Evolutionary conservation across 2,113 vertebrate species (phyloP).

Genomic region (Stomatorhinus ivindoensis): DNA sequence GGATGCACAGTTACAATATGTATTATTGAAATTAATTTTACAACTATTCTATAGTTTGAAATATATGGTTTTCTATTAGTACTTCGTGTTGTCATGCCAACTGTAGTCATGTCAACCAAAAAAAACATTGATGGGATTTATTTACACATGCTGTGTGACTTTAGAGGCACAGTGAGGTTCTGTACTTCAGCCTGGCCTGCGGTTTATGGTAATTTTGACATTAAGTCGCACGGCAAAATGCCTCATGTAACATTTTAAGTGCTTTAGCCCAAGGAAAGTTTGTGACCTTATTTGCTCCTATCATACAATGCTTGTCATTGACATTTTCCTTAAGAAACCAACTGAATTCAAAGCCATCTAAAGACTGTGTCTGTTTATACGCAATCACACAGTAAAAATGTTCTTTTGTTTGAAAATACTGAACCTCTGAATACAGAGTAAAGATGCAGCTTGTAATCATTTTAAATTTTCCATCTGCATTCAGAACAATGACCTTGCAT

Average conservation of each 20-base stretch:
- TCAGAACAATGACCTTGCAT: not conserved
- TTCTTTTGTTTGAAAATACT: not conserved
- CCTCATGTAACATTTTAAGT: slow-evolving; percentile 5
- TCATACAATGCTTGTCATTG: not conserved
- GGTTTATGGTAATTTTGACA: slow-evolving; percentile 21
- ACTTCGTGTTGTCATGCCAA: not conserved
- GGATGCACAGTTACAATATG: not conserved
- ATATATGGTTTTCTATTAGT: not conserved
- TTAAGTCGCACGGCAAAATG: not conserved
- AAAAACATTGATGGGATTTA: not conserved
- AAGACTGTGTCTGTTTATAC: not conserved
- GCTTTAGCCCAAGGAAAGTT: not conserved
- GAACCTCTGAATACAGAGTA: not conserved
- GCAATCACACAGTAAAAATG: not conserved
- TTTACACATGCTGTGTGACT: not conserved
- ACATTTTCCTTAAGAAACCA: not conserved
- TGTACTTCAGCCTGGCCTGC: not conserved
- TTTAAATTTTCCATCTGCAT: not conserved
- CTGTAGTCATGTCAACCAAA: not conserved
- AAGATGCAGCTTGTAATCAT: not conserved
- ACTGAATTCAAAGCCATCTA: not conserved
- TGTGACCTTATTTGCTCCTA: not conserved
- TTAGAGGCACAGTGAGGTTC: not conserved
- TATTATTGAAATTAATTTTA: not conserved
- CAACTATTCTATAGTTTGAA: not conserved